These are phyloP conservation scores for Metridium senile DNA, from an alignment of 92 coral and sea anemone species.

Conservation along the genomic window DNA sequence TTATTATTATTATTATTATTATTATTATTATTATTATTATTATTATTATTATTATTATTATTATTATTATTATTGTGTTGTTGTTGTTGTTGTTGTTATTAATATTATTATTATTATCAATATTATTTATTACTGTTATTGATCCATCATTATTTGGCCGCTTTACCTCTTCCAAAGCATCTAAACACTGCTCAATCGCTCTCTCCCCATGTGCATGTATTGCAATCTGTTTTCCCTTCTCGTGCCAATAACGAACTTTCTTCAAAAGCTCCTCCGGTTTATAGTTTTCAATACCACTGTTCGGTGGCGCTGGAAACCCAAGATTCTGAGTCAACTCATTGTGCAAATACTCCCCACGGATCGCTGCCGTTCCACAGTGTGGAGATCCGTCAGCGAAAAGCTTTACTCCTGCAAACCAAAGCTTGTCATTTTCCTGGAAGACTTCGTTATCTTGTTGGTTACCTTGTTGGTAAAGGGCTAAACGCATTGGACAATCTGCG, in stretches of 20 bases:
- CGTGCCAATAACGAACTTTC: slow-evolving; percentile 38
- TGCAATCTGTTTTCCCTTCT: slow-evolving; percentile 59
- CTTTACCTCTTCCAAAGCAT: slow-evolving; percentile 68
- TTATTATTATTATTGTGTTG: no score
- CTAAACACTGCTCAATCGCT: slow-evolving; percentile 64
- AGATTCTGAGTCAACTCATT: slow-evolving; percentile 52
- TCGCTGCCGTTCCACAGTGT: slow-evolving; percentile 73
- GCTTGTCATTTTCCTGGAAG: slow-evolving; percentile 42
- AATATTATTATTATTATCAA: no score
- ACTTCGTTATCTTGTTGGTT: neutral
- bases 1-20: no score
- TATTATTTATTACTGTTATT: no score
- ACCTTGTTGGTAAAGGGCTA: neutral
- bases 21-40: no score
- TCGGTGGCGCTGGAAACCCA: slow-evolving; percentile 58
- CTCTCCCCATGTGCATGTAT: slow-evolving; percentile 80
- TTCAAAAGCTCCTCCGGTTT: slow-evolving; percentile 20
- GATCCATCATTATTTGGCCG: no score
- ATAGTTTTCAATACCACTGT: slow-evolving; percentile 45
- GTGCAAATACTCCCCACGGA: slow-evolving; percentile 50
- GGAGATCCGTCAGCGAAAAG: slow-evolving; percentile 78
- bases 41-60: no score
- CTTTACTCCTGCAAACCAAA: slow-evolving; percentile 72
- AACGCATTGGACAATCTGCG: neutral
- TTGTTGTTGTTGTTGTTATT: no score